Conservation (phyloP, 2,888 invertebrate genomes). For the Erpobdella octoculata region DNA sequence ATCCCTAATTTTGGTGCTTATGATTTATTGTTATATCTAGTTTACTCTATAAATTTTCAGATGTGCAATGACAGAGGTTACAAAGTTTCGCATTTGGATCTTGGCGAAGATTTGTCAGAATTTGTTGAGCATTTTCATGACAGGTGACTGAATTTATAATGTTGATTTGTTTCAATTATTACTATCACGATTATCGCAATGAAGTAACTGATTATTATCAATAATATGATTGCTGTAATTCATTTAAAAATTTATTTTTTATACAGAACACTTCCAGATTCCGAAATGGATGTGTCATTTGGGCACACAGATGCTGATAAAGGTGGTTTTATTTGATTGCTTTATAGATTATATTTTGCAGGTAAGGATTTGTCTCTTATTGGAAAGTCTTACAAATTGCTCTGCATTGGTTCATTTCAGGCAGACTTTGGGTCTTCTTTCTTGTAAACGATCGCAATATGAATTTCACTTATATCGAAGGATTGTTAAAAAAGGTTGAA, state of each 20-base stretch:
- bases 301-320: not conserved
- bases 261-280: not conserved
- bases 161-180: not conserved
- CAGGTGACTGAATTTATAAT: not conserved
- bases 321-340: too few relatives aligned
- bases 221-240: not conserved
- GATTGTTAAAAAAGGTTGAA: not conserved
- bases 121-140: conserved; percentile 9
- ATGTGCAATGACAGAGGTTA: conserved; percentile 29
- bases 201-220: too few relatives aligned
- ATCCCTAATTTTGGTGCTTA: too few relatives aligned
- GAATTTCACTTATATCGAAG: too few relatives aligned
- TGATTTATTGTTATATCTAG: too few relatives aligned
- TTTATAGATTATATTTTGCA: too few relatives aligned
- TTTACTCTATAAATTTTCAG: conserved; percentile 5
- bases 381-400: too few relatives aligned
- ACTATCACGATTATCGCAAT: not conserved
- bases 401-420: too few relatives aligned
- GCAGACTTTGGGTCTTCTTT: too few relatives aligned
- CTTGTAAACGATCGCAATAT: too few relatives aligned
- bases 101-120: conserved; percentile 20
- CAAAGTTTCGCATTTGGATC: conserved; percentile 17
- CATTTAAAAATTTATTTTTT: not conserved
- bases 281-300: not conserved
- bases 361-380: too few relatives aligned